phyloP scores from a whole-genome alignment of 2,797 vertebrate genomes.

The Dendrocincla fuliginosa region DNA sequence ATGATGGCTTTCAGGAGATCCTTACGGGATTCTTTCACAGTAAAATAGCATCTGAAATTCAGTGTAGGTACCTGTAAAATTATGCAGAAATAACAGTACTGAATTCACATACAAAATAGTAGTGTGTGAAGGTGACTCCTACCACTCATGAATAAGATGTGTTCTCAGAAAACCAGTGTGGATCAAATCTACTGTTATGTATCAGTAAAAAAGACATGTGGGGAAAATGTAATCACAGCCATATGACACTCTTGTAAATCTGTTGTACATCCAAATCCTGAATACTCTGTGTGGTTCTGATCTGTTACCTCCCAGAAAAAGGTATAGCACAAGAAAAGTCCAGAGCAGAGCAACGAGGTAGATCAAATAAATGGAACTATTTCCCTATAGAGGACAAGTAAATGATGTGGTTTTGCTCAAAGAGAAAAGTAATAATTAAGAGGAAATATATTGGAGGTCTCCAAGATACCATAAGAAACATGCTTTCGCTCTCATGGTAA shows the following conservation, averaged over 20 bases:
- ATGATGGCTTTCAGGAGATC: not conserved
- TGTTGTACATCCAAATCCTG: not conserved
- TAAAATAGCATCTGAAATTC: not conserved
- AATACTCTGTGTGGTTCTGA: not conserved
- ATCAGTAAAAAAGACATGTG: not conserved
- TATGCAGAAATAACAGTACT: not conserved
- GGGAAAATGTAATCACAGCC: not conserved
- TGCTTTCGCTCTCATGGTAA: not conserved
- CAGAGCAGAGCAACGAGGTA: not conserved
- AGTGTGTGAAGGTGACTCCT: not conserved
- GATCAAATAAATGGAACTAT: not conserved
- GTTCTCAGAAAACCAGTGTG: not conserved
- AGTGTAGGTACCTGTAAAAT: not conserved
- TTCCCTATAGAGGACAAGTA: not conserved
- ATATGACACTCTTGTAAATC: accelerated
- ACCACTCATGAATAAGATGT: not conserved
- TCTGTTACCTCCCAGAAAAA: not conserved
- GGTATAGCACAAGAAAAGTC: not conserved
- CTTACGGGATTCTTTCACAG: not conserved
- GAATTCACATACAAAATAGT: not conserved
- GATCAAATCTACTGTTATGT: not conserved
- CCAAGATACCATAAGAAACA: not conserved
- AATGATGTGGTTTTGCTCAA: not conserved
- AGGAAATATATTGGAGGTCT: not conserved
- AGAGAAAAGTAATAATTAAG: not conserved